phyloP scores from a whole-genome alignment of 1,140 invertebrate species.

The Reticulitermes speratus region DNA sequence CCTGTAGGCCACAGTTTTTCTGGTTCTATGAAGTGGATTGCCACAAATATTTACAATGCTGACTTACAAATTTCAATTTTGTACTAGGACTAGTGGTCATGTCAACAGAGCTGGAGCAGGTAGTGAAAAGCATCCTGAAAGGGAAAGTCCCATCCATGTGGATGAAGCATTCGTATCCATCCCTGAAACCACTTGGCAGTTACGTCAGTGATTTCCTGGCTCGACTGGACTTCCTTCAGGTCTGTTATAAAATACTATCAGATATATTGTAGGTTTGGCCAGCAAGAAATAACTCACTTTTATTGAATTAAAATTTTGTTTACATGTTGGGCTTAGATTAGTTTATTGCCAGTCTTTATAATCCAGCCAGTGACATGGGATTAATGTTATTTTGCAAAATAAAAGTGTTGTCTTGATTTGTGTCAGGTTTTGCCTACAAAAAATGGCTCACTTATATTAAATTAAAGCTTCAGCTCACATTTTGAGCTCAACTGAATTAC shows the following conservation, averaged over 20 bases:
- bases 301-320: not conserved
- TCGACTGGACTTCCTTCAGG: conserved; percentile 77
- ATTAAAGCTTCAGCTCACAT: not conserved
- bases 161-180: conserved; percentile 87
- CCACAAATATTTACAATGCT: conserved; percentile 14
- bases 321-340: not conserved
- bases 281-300: not conserved
- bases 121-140: conserved; percentile 77
- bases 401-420: not conserved
- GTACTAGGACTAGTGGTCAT: conserved; percentile 73
- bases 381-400: not conserved
- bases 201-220: conserved; percentile 86
- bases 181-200: conserved; percentile 85
- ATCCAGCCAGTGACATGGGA: not conserved
- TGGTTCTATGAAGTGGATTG: not conserved
- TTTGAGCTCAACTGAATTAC: too few species aligned
- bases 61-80: conserved; percentile 36
- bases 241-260: conserved; percentile 40
- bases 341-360: not conserved
- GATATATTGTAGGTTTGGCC: not conserved
- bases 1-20: too few species aligned
- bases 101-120: conserved; percentile 84
- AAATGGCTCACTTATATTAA: not conserved
- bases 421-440: not conserved
- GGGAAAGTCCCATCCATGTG: conserved; percentile 82